Conservation (phyloP, 2,797 vertebrate genomes). For the Onychomys arenicola region DNA sequence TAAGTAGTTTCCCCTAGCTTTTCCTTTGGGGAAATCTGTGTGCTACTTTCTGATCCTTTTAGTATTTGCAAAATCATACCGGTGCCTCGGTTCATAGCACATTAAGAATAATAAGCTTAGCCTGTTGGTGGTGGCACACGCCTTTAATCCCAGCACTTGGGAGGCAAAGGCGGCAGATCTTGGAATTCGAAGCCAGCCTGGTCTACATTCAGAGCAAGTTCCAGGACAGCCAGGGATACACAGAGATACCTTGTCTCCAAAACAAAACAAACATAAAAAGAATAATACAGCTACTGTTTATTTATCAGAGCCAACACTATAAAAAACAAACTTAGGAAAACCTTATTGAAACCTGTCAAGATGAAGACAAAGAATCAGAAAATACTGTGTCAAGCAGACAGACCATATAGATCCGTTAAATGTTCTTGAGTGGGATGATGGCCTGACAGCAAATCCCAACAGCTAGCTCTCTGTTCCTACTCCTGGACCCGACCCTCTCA, state of each 20-base stretch:
- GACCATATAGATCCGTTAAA: background rate
- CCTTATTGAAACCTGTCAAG: background rate
- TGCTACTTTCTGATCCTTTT: constrained; percentile 38
- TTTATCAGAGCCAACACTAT: background rate
- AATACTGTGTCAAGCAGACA: background rate
- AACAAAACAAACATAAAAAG: background rate
- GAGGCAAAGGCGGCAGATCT: background rate
- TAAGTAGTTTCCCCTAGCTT: background rate
- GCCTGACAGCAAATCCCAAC: background rate
- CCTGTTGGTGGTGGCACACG: background rate
- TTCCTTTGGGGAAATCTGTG: constrained; percentile 5
- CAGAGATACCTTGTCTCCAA: background rate
- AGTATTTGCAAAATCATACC: constrained; percentile 66
- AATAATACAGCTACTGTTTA: background rate
- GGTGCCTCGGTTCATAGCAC: background rate
- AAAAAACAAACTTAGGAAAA: background rate
- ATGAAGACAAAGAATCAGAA: background rate
- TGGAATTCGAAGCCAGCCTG: background rate
- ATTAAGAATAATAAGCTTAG: background rate
- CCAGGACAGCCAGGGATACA: background rate
- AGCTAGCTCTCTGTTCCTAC: background rate
- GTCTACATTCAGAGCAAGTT: background rate
- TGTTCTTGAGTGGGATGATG: background rate
- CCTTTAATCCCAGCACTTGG: background rate
- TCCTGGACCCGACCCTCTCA: background rate